A percentile compares a stretch with the other conserved stretches of the same genome.
phyloP scores from a whole-genome alignment of 2,888 invertebrate genomes.

The Pollenia labialis region DNA sequence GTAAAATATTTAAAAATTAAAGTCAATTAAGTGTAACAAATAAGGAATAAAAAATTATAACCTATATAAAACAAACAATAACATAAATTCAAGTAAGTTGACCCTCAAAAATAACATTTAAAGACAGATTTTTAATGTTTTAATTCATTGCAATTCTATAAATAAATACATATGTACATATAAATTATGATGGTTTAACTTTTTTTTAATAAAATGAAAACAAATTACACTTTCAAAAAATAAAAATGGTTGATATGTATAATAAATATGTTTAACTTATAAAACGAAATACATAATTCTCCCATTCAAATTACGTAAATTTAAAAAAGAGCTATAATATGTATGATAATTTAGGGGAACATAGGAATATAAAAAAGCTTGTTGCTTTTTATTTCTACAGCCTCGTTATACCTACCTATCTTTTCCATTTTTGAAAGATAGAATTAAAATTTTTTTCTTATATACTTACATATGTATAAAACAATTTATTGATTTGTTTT shows the following conservation, averaged over 20 bases:
- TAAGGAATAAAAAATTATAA: constrained; percentile 10
- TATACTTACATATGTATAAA: background rate
- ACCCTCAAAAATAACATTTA: constrained; percentile 8
- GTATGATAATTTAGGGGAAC: constrained; percentile 9
- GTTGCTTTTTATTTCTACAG: background rate
- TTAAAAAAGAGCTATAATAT: constrained; percentile 8
- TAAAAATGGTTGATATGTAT: too few relatives aligned
- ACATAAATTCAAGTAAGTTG: constrained; percentile 40
- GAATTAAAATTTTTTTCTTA: background rate
- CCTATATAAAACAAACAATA: background rate
- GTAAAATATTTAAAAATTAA: background rate
- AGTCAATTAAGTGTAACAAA: constrained; percentile 32
- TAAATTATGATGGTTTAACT: constrained; percentile 17
- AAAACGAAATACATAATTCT: too few relatives aligned
- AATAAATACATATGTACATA: background rate
- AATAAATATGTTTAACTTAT: too few relatives aligned
- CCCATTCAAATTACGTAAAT: constrained; percentile 40
- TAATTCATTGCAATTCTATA: too few relatives aligned
- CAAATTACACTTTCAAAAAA: too few relatives aligned
- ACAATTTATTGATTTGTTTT: constrained; percentile 27
- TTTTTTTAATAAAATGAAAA: constrained; percentile 22
- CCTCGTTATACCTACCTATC: background rate
- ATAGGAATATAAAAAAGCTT: constrained; percentile 17
- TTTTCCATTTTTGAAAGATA: background rate
- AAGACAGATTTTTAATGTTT: background rate